Base-by-base conservation (phyloP, 2,888 invertebrate species). In the Odontocolon sp. region DNA sequence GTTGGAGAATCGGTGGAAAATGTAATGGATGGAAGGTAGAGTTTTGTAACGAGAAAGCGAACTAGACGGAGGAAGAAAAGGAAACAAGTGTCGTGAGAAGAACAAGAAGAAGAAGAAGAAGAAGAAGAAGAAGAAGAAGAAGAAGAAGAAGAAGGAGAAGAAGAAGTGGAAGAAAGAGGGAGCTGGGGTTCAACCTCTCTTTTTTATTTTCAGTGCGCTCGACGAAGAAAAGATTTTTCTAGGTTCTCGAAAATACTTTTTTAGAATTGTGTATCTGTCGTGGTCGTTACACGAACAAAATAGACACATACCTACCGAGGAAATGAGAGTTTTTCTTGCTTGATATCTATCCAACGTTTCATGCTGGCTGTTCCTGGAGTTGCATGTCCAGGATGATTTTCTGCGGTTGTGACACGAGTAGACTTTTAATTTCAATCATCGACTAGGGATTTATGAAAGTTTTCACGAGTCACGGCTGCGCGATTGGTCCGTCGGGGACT, bases 401-500 rank as follows among this genome's bases (percentile, higher is more conserved):
- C 82, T 71, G 84, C 45, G 56, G 47, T 64, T 78, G 71, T 83
- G 85, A 84, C 86, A 86, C 80, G 81, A 81, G 80, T 78, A 80
- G 84, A 87, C 84, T 87, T 86, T 85, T 85, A 87, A 87, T 86
- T 87, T 87, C 86, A 85, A 87, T 86, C 82, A 87, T 85, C 86
- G 82, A 82, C 84, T 81, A 72, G 85, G 84, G 85, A 86, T 83
- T 87, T 86, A 82, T 83, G 80, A 86, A 86, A 87, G 82, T 84
- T 79, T 80, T 64, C 28, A 18, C 61, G 50, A 16, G 33, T 18
- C 23, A 38, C 50, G 54, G n/a, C 47, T 61, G 23, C 42, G 56
- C 59, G 14, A 40, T 21, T 11, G 61, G 36, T 47, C 52, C 45
- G 38, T 69, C 47, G 63, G 36, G 63, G 52, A 33, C 79, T 74